Percentiles rank a stretch among this genome's conserved stretches.
These are phyloP conservation scores for Nansenia antarctica DNA, from an alignment of 2,113 vertebrate genomes.

Conservation along the genomic window DNA sequence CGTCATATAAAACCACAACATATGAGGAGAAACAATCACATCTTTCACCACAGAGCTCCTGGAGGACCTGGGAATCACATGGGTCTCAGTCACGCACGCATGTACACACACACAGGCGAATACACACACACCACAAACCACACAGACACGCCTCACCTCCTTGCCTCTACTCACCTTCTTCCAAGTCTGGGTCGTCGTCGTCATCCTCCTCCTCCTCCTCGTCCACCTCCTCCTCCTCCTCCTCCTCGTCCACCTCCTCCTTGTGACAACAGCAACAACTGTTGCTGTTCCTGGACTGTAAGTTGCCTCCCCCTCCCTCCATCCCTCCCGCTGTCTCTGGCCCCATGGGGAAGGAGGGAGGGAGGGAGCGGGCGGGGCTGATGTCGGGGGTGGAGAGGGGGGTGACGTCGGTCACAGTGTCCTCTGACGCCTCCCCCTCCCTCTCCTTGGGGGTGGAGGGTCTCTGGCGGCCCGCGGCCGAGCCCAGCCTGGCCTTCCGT, in stretches of 20 bases:
- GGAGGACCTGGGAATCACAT: no score
- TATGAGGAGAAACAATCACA: no score
- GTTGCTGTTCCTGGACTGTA: slow-evolving; percentile 6
- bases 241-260: no score
- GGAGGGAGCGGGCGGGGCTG: slow-evolving; percentile 82
- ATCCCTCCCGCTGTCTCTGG: slow-evolving; percentile 39
- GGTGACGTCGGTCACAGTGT: slow-evolving; percentile 87
- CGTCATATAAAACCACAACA: no score
- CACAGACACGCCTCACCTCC: no score
- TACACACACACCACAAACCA: no score
- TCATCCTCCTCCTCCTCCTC: slow-evolving; percentile 20
- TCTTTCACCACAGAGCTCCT: no score
- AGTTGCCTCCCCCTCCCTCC: slow-evolving; percentile 33
- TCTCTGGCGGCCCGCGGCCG: background rate
- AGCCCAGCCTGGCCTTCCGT: background rate
- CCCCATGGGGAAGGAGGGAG: no score
- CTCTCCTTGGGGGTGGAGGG: slow-evolving; percentile 26
- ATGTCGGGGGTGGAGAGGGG: slow-evolving; percentile 86
- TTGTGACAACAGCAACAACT: no score
- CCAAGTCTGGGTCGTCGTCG: slow-evolving; percentile 25
- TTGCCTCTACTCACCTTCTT: slow-evolving; percentile 24
- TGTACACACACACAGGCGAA: no score
- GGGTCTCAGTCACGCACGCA: no score
- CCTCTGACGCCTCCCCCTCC: slow-evolving; percentile 78
- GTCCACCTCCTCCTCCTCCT: slow-evolving; percentile 23